Base-by-base conservation (phyloP, 2,797 vertebrate genomes). In the Salmo trutta region DNA sequence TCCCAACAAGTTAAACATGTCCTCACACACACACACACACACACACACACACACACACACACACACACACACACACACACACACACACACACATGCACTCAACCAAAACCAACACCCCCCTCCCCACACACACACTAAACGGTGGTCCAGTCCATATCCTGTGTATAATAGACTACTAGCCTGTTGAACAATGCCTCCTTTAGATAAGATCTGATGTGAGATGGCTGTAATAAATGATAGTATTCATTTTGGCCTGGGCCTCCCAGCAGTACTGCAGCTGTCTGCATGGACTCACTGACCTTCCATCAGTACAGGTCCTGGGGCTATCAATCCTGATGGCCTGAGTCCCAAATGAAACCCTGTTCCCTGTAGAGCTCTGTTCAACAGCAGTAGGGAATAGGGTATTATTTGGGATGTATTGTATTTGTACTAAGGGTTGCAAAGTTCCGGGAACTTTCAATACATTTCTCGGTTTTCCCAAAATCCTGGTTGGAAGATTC, bases 141-240 rank as follows among this genome's bases (percentile, higher is more conserved):
- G 84, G 86, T 81, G 77, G 87, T 68, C 31, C 31, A 54, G 85
- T 79, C 81, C 82, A 86, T 84, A 91, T 93, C 90, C 89, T 91
- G 88, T 86, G 82, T 36, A 7, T 36, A 36, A 36, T 36, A 36
- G 83, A 84, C 54, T 64, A 79, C 79, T 54, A 8, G 88, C 87
- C 82, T 88, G 90, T 87, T 79, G 84, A 93, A 95, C 93, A 94
- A 92, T 92, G 88, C 91, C 83, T 91, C 86, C 88, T 89, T 90
- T 89, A 92, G 91, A 93, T 92, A 91, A 91, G 84, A 91, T 91
- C 91, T 90, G 90, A 91, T 92, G 74, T 81, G 80, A 24, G 72
- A 84, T 83, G 81, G 76, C 76, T 79, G 84, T 82, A 82, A 89
- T 90, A 92, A 92, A 91, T 84, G 75, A 73, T 82, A 82, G 89